phyloP scores from a whole-genome alignment of 2,113 vertebrate species.

The Siphamia tubifer region DNA sequence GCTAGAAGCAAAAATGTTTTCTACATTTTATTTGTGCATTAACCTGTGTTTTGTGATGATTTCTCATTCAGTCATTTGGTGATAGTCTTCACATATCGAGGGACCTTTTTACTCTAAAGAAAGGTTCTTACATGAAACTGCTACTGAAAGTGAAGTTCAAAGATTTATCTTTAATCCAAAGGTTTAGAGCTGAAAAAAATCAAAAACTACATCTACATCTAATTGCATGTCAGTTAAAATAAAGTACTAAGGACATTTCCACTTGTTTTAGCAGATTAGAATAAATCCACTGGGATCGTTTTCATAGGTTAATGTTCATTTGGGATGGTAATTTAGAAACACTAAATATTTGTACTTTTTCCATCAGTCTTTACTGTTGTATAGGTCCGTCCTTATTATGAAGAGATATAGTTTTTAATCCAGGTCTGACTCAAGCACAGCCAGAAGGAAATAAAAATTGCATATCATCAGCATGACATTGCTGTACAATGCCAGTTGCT shows the following conservation, averaged over 20 bases:
- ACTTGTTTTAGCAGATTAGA: neutral
- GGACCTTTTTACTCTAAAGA: neutral
- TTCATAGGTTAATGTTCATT: neutral
- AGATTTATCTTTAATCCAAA: too few relatives aligned
- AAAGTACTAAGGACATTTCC: neutral
- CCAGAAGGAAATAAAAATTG: conserved; percentile 27
- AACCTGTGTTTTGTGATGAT: neutral
- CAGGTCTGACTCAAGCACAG: neutral
- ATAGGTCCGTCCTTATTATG: neutral
- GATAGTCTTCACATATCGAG: neutral
- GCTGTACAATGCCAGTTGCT: conserved; percentile 27
- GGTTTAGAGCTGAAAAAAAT: neutral
- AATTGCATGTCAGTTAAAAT: neutral
- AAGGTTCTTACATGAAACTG: neutral
- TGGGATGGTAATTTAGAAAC: neutral
- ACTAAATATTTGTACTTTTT: too few relatives aligned
- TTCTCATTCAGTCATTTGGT: neutral
- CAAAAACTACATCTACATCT: neutral
- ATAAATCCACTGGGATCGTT: neutral
- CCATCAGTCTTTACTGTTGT: neutral
- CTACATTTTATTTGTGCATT: too few relatives aligned
- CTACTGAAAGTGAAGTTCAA: too few relatives aligned
- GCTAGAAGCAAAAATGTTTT: neutral
- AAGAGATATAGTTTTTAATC: neutral
- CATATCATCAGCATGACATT: conserved; percentile 16